Evolutionary conservation across 2,888 invertebrate species (phyloP).

Genomic region (Hirtodrosophila confusa): DNA sequence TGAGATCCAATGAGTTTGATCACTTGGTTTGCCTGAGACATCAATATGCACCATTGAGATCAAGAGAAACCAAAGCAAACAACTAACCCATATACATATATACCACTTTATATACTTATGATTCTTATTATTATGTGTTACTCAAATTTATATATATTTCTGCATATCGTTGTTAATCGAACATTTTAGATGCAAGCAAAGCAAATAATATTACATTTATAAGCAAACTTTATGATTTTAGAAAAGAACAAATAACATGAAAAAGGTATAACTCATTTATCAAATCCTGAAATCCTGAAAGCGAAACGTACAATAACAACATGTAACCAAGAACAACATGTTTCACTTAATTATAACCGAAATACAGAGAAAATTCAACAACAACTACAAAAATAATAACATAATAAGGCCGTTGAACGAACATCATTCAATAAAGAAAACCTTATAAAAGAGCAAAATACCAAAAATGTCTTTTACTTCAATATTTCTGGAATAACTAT

Average conservation of each 20-base stretch:
- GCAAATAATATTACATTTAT: constrained; percentile 44
- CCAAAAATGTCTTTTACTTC: constrained; percentile 14
- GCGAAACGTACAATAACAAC: constrained; percentile 33
- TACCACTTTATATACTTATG: constrained; percentile 30
- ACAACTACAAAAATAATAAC: constrained; percentile 29
- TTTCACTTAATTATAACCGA: constrained; percentile 36
- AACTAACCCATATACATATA: constrained; percentile 32
- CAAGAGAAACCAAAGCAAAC: constrained; percentile 10
- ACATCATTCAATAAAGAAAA: constrained; percentile 71
- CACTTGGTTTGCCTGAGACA: constrained; percentile 9
- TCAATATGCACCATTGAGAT: constrained; percentile 2
- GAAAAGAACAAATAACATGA: constrained; percentile 20
- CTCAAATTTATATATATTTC: constrained; percentile 56
- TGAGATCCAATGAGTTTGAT: constrained; percentile 22
- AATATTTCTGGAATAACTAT: no score
- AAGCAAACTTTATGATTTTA: constrained; percentile 42
- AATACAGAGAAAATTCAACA: constrained; percentile 57
- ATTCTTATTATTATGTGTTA: constrained; percentile 60
- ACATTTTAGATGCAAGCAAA: constrained; percentile 32
- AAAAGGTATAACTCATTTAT: constrained; percentile 41
- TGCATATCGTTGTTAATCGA: constrained; percentile 71
- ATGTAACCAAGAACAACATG: constrained; percentile 40
- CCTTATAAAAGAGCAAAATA: constrained; percentile 58
- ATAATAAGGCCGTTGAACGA: constrained; percentile 48
- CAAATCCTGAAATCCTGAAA: constrained; percentile 29